Conservation (phyloP, 2,888 invertebrate species). For the Rhopalosiphum nymphaeae region DNA sequence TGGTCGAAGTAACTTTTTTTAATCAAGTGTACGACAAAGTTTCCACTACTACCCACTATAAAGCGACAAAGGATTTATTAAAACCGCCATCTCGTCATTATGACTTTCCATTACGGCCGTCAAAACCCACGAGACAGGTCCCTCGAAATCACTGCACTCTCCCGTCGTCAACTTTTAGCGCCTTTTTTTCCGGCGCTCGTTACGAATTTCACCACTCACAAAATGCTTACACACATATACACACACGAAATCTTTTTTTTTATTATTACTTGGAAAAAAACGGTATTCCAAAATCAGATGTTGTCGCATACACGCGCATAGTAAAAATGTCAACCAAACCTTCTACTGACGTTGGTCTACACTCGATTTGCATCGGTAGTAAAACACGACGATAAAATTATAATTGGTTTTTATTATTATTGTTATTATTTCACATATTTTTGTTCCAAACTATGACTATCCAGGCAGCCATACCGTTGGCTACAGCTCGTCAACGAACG, state of each 20-base stretch:
- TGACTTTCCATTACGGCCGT: constrained; percentile 21
- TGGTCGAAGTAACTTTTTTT: neutral
- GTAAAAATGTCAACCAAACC: neutral
- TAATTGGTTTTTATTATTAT: neutral
- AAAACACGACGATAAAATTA: neutral
- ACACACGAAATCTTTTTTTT: neutral
- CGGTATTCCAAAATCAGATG: neutral
- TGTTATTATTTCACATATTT: neutral
- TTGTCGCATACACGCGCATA: neutral
- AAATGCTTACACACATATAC: neutral
- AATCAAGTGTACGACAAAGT: constrained; percentile 28
- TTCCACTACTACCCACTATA: neutral
- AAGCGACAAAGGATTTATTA: constrained; percentile 13
- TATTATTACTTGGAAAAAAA: neutral
- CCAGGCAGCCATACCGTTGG: neutral
- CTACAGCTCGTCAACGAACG: neutral
- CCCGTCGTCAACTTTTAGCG: neutral
- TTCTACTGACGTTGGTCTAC: neutral
- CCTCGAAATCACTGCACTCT: neutral
- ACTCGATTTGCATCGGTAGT: neutral
- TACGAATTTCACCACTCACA: neutral
- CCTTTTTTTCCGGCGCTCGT: neutral
- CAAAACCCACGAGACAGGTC: neutral
- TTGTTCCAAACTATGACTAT: neutral
- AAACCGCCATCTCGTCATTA: neutral